phyloP scores from a whole-genome alignment of 2,113 vertebrate species.

The Phocoena sinus region DNA sequence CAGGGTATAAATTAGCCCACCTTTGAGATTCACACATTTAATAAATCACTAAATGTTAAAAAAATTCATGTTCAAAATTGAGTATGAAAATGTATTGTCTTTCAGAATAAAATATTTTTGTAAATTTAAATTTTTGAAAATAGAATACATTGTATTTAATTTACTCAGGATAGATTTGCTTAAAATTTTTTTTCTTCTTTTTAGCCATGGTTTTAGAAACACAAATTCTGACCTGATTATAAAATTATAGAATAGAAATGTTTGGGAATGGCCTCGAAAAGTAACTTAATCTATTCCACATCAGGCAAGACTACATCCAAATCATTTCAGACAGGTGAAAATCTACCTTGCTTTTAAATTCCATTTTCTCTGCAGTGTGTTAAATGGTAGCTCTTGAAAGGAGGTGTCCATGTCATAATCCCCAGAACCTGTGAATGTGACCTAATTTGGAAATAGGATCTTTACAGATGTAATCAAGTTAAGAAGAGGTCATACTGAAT shows the following conservation, averaged over 20 bases:
- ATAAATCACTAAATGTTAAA: neutral
- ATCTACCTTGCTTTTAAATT: neutral
- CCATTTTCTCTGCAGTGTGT: neutral
- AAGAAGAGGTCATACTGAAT: neutral
- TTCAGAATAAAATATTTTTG: neutral
- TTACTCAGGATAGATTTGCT: neutral
- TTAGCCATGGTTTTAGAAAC: neutral
- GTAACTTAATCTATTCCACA: neutral
- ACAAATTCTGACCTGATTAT: neutral
- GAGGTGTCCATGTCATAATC: neutral
- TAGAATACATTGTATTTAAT: neutral
- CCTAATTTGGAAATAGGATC: neutral
- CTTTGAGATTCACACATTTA: neutral
- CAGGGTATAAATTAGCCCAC: neutral
- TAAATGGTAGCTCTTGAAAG: neutral
- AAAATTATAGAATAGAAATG: neutral
- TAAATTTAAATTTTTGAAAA: conserved; percentile 1
- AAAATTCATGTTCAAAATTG: neutral
- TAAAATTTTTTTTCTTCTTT: neutral
- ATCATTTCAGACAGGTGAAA: neutral
- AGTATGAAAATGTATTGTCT: neutral
- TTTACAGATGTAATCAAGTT: neutral
- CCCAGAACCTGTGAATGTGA: neutral
- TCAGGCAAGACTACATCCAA: neutral
- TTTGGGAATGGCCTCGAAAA: neutral